A percentile compares a stretch with the other conserved stretches of the same genome.
Evolutionary conservation across 1,140 invertebrate genomes (phyloP).

Genomic region (Rhynchophorus ferrugineus): DNA sequence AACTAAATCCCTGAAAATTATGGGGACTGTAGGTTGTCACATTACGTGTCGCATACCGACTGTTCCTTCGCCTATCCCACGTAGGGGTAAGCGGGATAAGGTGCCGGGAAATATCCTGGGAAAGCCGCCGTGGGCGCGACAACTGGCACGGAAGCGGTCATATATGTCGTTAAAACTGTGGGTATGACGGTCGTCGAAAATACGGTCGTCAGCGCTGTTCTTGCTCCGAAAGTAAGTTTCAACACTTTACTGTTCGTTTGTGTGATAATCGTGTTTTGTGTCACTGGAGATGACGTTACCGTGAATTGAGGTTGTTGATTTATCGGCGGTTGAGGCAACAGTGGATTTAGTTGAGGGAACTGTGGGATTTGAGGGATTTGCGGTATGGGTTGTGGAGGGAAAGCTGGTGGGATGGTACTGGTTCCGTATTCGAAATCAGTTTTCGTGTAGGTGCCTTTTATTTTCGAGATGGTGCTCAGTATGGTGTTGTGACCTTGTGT

Average conservation of each 20-base stretch:
- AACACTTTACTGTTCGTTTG: conserved; percentile 73
- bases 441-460: conserved; percentile 57
- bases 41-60: too few relatives aligned
- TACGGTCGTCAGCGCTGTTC: conserved; percentile 78
- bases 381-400: conserved; percentile 32
- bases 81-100: conserved; percentile 63
- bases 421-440: conserved; percentile 69
- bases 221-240: conserved; percentile 80
- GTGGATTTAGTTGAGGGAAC: conserved; percentile 46
- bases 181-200: conserved; percentile 79
- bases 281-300: conserved; percentile 71
- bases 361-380: conserved; percentile 40
- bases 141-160: conserved; percentile 68
- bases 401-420: conserved; percentile 54
- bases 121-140: conserved; percentile 60
- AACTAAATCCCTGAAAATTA: too few relatives aligned
- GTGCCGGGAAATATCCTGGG: conserved; percentile 68
- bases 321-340: conserved; percentile 42
- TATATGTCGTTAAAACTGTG: conserved; percentile 71
- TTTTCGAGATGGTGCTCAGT: conserved; percentile 62
- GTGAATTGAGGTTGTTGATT: conserved; percentile 68
- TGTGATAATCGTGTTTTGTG: conserved; percentile 71
- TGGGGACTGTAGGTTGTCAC: too few relatives aligned
- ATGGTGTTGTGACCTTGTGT: conserved; percentile 65
- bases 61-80: conserved; percentile 59